phyloP scores from a whole-genome alignment of 2,888 invertebrate genomes.

The Hipparchia sbordonii region DNA sequence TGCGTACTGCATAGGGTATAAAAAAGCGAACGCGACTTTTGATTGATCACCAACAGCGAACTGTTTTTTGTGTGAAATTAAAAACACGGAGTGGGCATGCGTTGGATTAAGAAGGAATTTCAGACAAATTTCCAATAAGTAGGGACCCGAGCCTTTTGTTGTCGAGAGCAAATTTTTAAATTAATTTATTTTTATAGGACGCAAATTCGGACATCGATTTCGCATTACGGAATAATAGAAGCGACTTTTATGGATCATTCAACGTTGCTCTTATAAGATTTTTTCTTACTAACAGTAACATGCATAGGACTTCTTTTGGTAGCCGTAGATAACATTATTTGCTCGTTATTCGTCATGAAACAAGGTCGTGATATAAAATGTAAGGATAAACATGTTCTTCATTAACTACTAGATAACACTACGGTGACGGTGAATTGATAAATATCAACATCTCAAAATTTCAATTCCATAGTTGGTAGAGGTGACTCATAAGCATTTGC shows the following conservation, averaged over 20 bases:
- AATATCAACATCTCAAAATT: background rate
- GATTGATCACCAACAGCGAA: conserved; percentile 80
- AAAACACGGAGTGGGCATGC: conserved; percentile 77
- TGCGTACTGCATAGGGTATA: conserved; percentile 74
- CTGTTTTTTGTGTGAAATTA: conserved; percentile 81
- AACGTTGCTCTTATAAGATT: conserved; percentile 20
- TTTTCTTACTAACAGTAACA: conserved; percentile 7
- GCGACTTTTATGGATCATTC: conserved; percentile 43
- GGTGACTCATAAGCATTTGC: background rate
- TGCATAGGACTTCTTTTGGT: background rate
- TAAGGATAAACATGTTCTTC: no score
- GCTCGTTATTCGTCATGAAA: background rate
- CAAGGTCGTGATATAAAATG: no score
- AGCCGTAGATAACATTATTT: background rate
- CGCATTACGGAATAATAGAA: conserved; percentile 58
- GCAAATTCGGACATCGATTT: conserved; percentile 57
- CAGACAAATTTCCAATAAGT: conserved; percentile 61
- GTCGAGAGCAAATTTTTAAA: conserved; percentile 64
- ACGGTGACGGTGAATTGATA: background rate
- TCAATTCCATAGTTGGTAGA: no score
- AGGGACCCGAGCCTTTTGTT: conserved; percentile 62
- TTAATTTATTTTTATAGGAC: conserved; percentile 66
- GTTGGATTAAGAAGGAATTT: conserved; percentile 79
- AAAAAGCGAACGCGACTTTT: conserved; percentile 74
- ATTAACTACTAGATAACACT: no score